Evolutionary conservation across 2,797 vertebrate species (phyloP).

Genomic region (Poeciliopsis paucimaculata): DNA sequence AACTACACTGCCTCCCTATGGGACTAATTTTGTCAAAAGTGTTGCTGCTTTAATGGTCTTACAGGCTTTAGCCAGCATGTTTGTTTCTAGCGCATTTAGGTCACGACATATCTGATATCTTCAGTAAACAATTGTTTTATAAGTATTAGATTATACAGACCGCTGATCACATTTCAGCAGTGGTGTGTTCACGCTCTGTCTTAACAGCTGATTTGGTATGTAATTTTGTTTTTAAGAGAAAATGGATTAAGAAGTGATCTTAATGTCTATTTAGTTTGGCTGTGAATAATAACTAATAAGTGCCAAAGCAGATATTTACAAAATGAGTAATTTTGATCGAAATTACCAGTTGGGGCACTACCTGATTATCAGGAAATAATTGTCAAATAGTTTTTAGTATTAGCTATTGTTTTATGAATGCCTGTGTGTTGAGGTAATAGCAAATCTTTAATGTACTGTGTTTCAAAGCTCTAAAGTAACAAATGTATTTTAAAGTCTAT

Average conservation of each 20-base stretch:
- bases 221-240: background rate
- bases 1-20: conserved; percentile 47
- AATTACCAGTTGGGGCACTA: background rate
- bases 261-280: background rate
- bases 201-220: conserved; percentile 2
- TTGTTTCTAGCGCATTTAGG: conserved; percentile 42
- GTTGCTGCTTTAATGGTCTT: conserved; percentile 38
- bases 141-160: conserved; percentile 25
- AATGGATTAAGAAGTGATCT: background rate
- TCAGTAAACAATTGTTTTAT: conserved; percentile 28
- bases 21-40: conserved; percentile 64
- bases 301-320: background rate
- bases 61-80: conserved; percentile 31
- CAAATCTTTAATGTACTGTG: too few species aligned
- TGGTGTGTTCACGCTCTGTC: conserved; percentile 6
- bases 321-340: background rate
- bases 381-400: background rate
- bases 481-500: too few species aligned
- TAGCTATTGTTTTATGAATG: background rate
- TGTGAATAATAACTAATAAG: background rate
- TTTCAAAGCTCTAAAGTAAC: too few species aligned
- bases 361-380: background rate
- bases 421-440: background rate
- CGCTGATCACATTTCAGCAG: conserved; percentile 15
- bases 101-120: conserved; percentile 30